These are phyloP conservation scores for Penelope pileata DNA, from an alignment of 2,113 vertebrate genomes.

Conservation along the genomic window DNA sequence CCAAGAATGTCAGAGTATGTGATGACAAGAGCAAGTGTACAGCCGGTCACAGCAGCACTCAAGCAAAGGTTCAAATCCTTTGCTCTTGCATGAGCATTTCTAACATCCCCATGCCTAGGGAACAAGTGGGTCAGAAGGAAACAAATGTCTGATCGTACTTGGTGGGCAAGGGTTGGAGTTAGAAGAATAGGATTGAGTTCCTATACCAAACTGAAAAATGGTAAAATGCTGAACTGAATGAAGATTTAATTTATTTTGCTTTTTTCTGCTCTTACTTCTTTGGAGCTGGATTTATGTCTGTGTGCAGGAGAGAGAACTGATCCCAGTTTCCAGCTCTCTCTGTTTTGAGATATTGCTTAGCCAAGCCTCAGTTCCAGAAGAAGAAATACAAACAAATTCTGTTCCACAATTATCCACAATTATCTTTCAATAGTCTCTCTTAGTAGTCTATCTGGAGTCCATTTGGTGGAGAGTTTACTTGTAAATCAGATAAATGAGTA, in stretches of 20 bases:
- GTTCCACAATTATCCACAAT: not conserved
- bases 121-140: not conserved
- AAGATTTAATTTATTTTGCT: not conserved
- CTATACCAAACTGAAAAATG: not conserved
- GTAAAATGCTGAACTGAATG: not conserved
- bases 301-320: not conserved
- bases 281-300: not conserved
- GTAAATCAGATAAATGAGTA: not conserved
- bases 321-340: not conserved
- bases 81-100: not conserved
- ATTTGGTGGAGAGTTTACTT: constrained; percentile 14
- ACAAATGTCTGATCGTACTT: not conserved
- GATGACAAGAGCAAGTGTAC: fast-evolving
- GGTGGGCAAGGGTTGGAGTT: not conserved
- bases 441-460: constrained; percentile 5
- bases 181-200: not conserved
- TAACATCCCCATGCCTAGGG: not conserved
- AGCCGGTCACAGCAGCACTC: not conserved
- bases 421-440: not conserved
- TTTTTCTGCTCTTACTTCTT: not conserved
- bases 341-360: not conserved
- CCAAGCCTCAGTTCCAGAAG: constrained; percentile 5
- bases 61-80: not conserved
- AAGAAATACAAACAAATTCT: constrained; percentile 2
- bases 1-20: fast-evolving